Conservation (phyloP, 1,140 invertebrate species). For the Caenorhabditis briggsae region DNA sequence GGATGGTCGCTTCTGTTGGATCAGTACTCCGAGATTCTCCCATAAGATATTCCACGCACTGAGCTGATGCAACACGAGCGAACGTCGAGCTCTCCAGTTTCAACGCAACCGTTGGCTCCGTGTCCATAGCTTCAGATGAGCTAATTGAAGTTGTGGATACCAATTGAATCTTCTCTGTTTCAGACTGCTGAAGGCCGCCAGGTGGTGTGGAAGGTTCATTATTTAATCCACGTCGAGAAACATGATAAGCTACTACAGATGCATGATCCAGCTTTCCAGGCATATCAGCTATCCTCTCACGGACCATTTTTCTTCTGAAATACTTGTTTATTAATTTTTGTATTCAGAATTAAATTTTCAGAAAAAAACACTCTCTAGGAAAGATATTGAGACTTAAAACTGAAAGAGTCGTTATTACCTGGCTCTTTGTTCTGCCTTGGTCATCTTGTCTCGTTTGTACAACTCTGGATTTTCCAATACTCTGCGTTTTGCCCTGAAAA, state of each 20-base stretch:
- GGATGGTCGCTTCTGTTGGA: neutral
- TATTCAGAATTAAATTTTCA: neutral
- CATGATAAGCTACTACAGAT: constrained; percentile 87
- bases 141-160: neutral
- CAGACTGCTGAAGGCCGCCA: constrained; percentile 53
- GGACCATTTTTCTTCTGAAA: constrained; percentile 81
- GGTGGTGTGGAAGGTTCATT: constrained; percentile 9
- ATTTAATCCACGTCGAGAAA: constrained; percentile 76
- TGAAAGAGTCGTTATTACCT: neutral
- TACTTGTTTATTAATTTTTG: no score
- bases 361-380: no score
- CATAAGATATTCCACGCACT: constrained; percentile 1
- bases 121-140: constrained; percentile 37
- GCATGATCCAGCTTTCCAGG: constrained; percentile 95
- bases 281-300: constrained; percentile 84
- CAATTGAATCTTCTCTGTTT: neutral
- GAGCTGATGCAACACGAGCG: constrained; percentile 1
- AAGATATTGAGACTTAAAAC: no score
- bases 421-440: constrained; percentile 60
- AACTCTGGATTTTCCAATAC: constrained; percentile 87
- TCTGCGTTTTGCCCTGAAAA: constrained; percentile 84
- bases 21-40: neutral
- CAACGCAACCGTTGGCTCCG: neutral
- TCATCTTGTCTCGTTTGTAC: constrained; percentile 82
- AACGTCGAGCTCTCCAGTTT: constrained; percentile 6